Evolutionary conservation across 2,797 vertebrate genomes (phyloP).

Genomic region (Neosilurus mollespiculum): DNA sequence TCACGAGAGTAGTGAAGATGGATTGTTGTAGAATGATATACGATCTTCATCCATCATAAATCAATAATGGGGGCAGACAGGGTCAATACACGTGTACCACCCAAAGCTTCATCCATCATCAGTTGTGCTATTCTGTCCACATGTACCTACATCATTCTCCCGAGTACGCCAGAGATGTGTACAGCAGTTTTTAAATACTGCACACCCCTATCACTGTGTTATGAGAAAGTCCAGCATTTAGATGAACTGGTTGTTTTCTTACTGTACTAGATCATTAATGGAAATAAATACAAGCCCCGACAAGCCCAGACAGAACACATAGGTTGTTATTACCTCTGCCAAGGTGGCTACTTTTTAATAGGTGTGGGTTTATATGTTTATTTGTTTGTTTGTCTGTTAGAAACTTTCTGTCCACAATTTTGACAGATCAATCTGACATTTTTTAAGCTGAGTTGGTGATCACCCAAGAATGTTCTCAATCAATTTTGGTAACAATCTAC

Average conservation of each 20-base stretch:
- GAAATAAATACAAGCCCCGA: not conserved
- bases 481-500: too few relatives aligned
- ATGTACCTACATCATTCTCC: slow-evolving; percentile 6
- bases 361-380: too few relatives aligned
- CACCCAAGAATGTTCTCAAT: too few relatives aligned
- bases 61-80: slow-evolving; percentile 57
- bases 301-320: not conserved
- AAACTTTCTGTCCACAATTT: too few relatives aligned
- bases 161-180: slow-evolving; percentile 2
- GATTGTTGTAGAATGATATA: slow-evolving; percentile 62
- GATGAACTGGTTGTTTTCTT: too few relatives aligned
- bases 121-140: slow-evolving; percentile 16
- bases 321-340: not conserved
- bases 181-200: slow-evolving; percentile 15
- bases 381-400: too few relatives aligned
- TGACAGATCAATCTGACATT: too few relatives aligned
- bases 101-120: slow-evolving; percentile 26
- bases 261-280: too few relatives aligned
- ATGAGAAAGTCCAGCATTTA: not conserved
- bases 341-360: too few relatives aligned
- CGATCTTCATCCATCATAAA: slow-evolving; percentile 55
- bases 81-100: slow-evolving; percentile 29
- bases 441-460: too few relatives aligned
- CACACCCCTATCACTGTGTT: not conserved
- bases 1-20: slow-evolving; percentile 49